These are phyloP conservation scores for Echinarachnius parma DNA, from an alignment of 53 echinoderm and acorn worm species.

Conservation along the genomic window DNA sequence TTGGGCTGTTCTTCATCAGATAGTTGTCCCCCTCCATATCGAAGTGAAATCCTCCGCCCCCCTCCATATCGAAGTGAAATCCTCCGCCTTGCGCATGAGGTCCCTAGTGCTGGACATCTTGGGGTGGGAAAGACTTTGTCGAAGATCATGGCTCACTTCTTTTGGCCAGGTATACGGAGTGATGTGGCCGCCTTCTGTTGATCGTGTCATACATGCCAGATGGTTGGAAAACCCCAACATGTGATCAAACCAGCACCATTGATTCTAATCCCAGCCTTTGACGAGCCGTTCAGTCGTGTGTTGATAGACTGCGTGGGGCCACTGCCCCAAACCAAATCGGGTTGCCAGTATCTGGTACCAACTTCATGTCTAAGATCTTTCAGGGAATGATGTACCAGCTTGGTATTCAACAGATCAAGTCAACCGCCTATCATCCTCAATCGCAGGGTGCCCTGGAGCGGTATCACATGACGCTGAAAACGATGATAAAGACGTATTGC, in stretches of 20 bases:
- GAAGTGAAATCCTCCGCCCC: too few relatives aligned
- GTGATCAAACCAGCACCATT: slow-evolving; percentile 52
- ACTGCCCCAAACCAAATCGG: slow-evolving; percentile 43
- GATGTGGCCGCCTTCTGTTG: slow-evolving; percentile 47
- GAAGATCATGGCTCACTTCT: slow-evolving; percentile 32
- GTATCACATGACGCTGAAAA: slow-evolving; percentile 54
- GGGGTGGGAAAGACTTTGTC: slow-evolving; percentile 47
- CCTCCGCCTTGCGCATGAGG: slow-evolving; percentile 35
- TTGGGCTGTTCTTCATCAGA: slow-evolving; percentile 43
- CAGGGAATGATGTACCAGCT: slow-evolving; percentile 48
- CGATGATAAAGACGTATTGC: slow-evolving; percentile 43
- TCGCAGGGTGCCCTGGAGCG: slow-evolving; percentile 53
- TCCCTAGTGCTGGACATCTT: slow-evolving; percentile 43
- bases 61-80: slow-evolving; percentile 34
- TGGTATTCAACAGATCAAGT: slow-evolving; percentile 42
- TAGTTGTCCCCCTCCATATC: slow-evolving; percentile 40
- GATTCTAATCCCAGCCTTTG: slow-evolving; percentile 48
- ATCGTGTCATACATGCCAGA: slow-evolving; percentile 54
- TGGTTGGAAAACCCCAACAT: slow-evolving; percentile 58
- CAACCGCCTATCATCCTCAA: slow-evolving; percentile 48
- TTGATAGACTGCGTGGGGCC: slow-evolving; percentile 63
- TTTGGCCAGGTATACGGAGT: slow-evolving; percentile 9
- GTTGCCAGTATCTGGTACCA: slow-evolving; percentile 49
- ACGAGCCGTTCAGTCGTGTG: slow-evolving; percentile 52
- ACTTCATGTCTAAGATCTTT: slow-evolving; percentile 58